Conservation (phyloP, 2,888 invertebrate genomes). For the Tryphoninae sp. region DNA sequence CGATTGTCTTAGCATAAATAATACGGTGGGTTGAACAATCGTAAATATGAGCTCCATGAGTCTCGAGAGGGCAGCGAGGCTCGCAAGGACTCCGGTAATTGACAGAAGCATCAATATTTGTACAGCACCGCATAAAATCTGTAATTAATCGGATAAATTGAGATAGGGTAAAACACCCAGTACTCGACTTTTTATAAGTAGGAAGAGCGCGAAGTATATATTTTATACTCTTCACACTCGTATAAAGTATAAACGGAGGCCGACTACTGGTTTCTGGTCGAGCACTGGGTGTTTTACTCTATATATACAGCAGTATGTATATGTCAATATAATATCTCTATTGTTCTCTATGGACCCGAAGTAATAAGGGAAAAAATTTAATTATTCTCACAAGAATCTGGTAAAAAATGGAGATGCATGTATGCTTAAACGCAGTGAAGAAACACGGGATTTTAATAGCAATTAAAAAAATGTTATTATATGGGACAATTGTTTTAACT, state of each 20-base stretch:
- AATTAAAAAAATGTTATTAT: conserved; percentile 5
- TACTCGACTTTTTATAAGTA: too few species aligned
- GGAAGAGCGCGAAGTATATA: too few species aligned
- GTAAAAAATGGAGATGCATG: conserved; percentile 7
- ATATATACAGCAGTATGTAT: background rate
- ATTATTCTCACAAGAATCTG: conserved; percentile 32
- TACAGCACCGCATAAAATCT: conserved; percentile 64
- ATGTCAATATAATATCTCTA: background rate
- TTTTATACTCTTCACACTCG: too few species aligned
- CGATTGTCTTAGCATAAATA: conserved; percentile 67
- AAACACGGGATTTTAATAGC: background rate
- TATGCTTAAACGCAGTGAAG: background rate
- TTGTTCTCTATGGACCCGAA: background rate
- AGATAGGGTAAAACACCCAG: background rate
- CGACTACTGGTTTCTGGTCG: too few species aligned
- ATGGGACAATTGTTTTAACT: conserved; percentile 41
- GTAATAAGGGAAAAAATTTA: conserved; percentile 29
- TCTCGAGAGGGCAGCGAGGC: conserved; percentile 69
- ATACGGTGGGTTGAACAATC: conserved; percentile 66
- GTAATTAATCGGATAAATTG: conserved; percentile 46
- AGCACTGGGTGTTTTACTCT: too few species aligned
- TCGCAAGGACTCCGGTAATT: conserved; percentile 69
- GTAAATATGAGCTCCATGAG: conserved; percentile 70
- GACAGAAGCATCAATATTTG: conserved; percentile 68
- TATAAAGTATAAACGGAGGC: too few species aligned